These are phyloP conservation scores for Mizuhopecten yessoensis DNA, from an alignment of 1,140 invertebrate genomes.

Conservation along the genomic window DNA sequence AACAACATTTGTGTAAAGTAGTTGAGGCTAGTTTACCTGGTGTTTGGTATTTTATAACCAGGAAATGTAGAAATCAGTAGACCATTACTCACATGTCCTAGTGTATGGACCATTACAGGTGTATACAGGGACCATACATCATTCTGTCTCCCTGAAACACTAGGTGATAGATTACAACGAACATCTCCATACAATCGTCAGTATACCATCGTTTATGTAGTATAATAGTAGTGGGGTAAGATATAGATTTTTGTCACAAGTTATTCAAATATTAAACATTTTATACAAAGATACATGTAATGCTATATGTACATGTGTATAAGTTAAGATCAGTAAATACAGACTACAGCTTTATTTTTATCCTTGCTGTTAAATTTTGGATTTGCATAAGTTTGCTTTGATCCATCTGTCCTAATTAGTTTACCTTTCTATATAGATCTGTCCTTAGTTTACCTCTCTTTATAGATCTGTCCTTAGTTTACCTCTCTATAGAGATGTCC, in stretches of 20 bases:
- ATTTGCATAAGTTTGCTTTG: background rate
- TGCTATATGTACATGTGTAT: background rate
- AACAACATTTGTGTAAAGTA: background rate
- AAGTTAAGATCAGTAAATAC: slow-evolving; percentile 17
- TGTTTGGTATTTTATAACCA: background rate
- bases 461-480: too few relatives aligned
- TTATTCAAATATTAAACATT: background rate
- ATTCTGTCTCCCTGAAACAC: too few relatives aligned
- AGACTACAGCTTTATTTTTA: background rate
- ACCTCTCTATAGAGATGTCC: too few relatives aligned
- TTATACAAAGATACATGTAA: background rate
- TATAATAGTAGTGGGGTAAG: background rate
- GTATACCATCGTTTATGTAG: background rate
- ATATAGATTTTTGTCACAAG: background rate
- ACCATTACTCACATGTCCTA: background rate
- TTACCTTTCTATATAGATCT: too few relatives aligned
- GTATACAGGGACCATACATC: too few relatives aligned
- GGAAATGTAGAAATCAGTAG: background rate
- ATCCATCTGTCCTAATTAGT: background rate
- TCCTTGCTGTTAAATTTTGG: background rate
- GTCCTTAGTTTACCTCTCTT: too few relatives aligned
- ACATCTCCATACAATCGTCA: background rate
- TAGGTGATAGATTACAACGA: background rate
- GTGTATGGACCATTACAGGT: too few relatives aligned
- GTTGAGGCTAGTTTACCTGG: too few relatives aligned